Evolutionary conservation across 2,888 invertebrate genomes (phyloP).

Genomic region (Macrosiphum euphorbiae): DNA sequence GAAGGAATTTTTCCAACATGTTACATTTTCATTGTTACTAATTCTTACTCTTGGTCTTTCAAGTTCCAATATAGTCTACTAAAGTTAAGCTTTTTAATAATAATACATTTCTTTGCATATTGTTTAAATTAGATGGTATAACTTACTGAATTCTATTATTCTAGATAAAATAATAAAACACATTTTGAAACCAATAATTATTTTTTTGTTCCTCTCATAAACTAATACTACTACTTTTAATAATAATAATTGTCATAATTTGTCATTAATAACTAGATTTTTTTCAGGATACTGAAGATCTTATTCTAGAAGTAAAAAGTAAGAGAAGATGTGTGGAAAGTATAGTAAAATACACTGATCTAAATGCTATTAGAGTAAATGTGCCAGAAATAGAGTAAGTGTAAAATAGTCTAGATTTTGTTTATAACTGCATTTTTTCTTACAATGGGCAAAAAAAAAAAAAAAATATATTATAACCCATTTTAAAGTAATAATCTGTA

Average conservation of each 20-base stretch:
- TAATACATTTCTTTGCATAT: background rate
- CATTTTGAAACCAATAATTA: background rate
- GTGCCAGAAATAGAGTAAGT: conserved; percentile 26
- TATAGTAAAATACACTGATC: conserved; percentile 66
- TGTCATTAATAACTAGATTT: background rate
- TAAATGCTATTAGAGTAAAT: conserved; percentile 27
- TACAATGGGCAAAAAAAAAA: too few relatives aligned
- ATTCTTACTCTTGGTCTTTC: background rate
- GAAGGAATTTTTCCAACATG: background rate
- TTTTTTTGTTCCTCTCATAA: too few relatives aligned
- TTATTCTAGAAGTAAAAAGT: conserved; percentile 68
- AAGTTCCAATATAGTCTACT: background rate
- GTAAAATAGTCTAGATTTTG: background rate
- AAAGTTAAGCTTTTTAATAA: background rate
- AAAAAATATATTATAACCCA: background rate
- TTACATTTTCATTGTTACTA: background rate
- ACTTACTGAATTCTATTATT: background rate
- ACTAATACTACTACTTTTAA: too few relatives aligned
- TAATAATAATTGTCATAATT: background rate
- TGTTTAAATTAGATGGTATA: background rate
- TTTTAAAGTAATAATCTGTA: background rate
- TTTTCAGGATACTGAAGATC: conserved; percentile 54
- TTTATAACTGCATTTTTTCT: background rate
- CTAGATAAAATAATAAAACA: background rate
- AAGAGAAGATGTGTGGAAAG: conserved; percentile 69